Evolutionary conservation across 2,113 vertebrate species (phyloP).

Genomic region (Paralichthys olivaceus): DNA sequence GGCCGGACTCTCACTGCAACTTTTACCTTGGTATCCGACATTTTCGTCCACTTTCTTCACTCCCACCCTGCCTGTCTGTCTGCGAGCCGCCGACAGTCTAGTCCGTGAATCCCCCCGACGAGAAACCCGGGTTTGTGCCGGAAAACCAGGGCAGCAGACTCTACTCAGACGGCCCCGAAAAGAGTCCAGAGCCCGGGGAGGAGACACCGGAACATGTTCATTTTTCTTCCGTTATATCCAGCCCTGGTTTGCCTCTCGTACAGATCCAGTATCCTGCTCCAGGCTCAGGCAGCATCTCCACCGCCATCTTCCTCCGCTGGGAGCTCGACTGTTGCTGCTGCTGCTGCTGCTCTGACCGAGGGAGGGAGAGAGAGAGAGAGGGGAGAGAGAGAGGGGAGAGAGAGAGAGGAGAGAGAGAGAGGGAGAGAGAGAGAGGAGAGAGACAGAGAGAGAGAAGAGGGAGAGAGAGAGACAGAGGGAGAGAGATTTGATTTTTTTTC

Average conservation of each 20-base stretch:
- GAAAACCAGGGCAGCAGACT: constrained; percentile 19
- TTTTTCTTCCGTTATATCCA: constrained; percentile 59
- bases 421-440: not conserved
- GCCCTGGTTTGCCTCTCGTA: constrained; percentile 43
- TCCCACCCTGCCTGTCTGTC: constrained; percentile 43
- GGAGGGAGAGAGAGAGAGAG: not conserved
- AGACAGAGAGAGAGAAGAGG: no score
- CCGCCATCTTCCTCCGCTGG: constrained; percentile 90
- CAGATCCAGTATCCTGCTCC: constrained; percentile 64
- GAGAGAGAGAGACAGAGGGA: not conserved
- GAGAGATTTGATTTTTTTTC: not conserved
- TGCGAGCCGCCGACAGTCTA: constrained; percentile 14
- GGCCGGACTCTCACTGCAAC: constrained; percentile 97
- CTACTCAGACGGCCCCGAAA: constrained; percentile 46
- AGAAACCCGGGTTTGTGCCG: constrained; percentile 57
- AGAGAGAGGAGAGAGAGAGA: not conserved
- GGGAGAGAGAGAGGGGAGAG: not conserved
- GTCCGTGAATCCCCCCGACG: constrained; percentile 47
- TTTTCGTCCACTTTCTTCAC: constrained; percentile 82
- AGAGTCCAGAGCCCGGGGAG: constrained; percentile 61
- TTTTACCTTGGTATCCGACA: constrained; percentile 98
- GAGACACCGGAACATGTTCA: constrained; percentile 40
- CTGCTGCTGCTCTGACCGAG: constrained; percentile 31
- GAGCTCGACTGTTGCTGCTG: constrained; percentile 61
- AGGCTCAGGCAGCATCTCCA: constrained; percentile 79